Evolutionary conservation across 2,888 invertebrate species (phyloP), one percentile per base, ranked within the genome.

Genomic region (Lasius platythorax): DNA sequence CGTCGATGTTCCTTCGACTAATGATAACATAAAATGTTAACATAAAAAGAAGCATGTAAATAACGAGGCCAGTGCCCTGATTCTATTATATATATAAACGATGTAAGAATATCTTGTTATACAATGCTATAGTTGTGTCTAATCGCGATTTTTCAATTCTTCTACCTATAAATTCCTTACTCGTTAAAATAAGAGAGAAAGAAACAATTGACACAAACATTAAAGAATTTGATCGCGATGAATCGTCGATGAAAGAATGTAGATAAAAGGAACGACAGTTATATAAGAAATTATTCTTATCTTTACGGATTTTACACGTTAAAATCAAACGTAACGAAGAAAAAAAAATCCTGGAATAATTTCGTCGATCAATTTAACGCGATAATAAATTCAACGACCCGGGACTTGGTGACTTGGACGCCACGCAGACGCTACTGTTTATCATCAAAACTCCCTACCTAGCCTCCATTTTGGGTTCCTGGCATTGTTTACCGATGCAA

Each of bases 401-500:
- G 23, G n/a, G 37, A 5, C 23, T 23, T 23, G 23, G 23, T 23
- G n/a, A 28, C 9, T n/a, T 3, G 9, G 40, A 56, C 28, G 40
- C 5, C 4, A 23, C 3, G 3, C 8, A 5, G 56, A 56, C 30
- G 43, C 6, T 3, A n/a, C 56, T 43, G 43, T 33, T n/a, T 15
- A 33, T 3, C 15, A 43, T 12, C 3, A 18, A 63, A 73, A 73
- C 46, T 81, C 72, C 46, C 56, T 72, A 72, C 46, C 33, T 61
- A 50, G 46, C 37, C 43, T 23, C 72, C 73, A 73, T 73, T 73
- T 81, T 73, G 61, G 9, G 23, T 33, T 79, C 12, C 61, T 46
- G 61, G 46, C 40, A 73, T 61, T 73, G 46, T 81, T 78, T 70
- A 70, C 61, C 30, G n/a, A 58, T 30, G 46, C 33, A 50, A 61